A percentile compares a stretch with the other conserved stretches of the same genome.
Evolutionary conservation across 1,140 invertebrate species (phyloP).

Genomic region (Aphelinus atriplicis): DNA sequence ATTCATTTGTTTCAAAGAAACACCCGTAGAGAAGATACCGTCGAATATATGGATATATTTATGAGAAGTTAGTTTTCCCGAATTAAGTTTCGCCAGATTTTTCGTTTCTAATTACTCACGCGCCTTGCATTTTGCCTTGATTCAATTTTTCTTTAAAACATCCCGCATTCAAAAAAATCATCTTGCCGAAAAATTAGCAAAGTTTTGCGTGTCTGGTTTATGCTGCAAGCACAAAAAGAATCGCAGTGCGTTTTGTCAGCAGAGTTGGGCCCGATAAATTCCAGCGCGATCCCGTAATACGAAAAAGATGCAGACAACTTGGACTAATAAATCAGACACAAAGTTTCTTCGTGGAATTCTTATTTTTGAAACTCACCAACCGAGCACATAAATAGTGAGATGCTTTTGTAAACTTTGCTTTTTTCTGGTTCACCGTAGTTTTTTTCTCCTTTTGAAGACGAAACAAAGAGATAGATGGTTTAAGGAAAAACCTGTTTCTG

Average conservation of each 20-base stretch:
- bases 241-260: neutral
- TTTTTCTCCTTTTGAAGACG: neutral
- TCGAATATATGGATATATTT: no score
- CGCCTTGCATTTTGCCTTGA: no score
- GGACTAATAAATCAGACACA: slow-evolving; percentile 18
- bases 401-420: no score
- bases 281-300: neutral
- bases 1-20: no score
- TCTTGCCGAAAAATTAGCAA: slow-evolving; percentile 36
- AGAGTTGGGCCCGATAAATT: slow-evolving; percentile 27
- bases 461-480: neutral
- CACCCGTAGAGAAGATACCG: no score
- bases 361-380: neutral
- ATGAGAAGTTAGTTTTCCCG: no score
- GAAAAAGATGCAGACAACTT: neutral
- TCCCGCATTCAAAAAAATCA: slow-evolving; percentile 47
- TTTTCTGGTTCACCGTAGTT: no score
- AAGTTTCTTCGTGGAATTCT: slow-evolving; percentile 7
- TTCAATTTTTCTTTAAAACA: neutral
- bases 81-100: no score
- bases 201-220: neutral
- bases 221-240: neutral
- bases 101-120: no score
- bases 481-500: neutral
- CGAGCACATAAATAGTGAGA: no score